phyloP scores from a whole-genome alignment of 1,140 invertebrate genomes.

The Drosophila kepulauana region DNA sequence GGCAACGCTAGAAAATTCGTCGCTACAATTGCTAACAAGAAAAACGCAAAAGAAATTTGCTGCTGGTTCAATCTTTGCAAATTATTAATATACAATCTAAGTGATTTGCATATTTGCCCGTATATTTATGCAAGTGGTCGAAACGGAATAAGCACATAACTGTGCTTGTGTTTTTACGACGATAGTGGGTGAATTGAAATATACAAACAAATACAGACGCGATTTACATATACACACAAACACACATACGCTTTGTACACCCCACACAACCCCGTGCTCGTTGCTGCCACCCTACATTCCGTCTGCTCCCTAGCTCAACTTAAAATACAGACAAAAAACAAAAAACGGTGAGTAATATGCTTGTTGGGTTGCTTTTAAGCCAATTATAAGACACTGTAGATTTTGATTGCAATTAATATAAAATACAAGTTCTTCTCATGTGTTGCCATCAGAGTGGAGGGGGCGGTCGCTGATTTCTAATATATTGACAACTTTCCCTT shows the following conservation, averaged over 20 bases:
- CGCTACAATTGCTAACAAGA: conserved; percentile 47
- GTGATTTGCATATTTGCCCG: conserved; percentile 13
- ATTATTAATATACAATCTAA: conserved; percentile 1
- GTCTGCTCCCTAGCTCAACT: conserved; percentile 40
- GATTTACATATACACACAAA: conserved; percentile 40
- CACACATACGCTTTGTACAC: conserved; percentile 9
- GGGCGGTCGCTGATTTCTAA: conserved; percentile 12
- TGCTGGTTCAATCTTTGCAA: conserved; percentile 19
- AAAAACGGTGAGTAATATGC: conserved; percentile 78
- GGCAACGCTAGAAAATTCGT: conserved; percentile 42
- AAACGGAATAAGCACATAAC: not conserved
- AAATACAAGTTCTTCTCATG: not conserved
- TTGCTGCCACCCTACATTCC: conserved; percentile 63
- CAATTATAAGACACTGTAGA: conserved; percentile 51
- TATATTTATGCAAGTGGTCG: conserved; percentile 31
- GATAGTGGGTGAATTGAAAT: conserved; percentile 26
- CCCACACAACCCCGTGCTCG: conserved; percentile 34
- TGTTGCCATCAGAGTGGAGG: not conserved
- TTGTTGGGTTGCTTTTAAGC: conserved; percentile 51
- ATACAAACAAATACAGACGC: conserved; percentile 49
- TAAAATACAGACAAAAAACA: conserved; percentile 30
- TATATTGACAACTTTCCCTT: conserved; percentile 50
- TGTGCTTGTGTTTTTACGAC: conserved; percentile 11
- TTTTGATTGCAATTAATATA: conserved; percentile 44
- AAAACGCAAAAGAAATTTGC: conserved; percentile 50